Conservation (phyloP, 2,888 invertebrate genomes). For the Cephus spinipes region DNA sequence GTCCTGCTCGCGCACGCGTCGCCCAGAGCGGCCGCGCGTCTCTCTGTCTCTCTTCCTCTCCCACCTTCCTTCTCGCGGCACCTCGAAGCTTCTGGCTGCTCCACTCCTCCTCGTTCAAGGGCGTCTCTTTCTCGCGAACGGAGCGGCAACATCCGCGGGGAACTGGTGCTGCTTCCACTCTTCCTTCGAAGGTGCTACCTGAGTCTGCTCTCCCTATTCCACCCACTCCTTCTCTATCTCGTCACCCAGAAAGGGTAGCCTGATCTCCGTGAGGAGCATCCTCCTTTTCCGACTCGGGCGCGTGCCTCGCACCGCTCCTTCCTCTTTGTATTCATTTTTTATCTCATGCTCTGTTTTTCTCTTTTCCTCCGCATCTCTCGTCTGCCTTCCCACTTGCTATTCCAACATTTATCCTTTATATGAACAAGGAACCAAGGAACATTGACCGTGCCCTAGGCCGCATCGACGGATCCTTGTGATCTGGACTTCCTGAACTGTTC, state of each 20-base stretch:
- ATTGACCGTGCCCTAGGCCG: no score
- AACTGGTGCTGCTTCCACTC: neutral
- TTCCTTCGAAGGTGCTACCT: neutral
- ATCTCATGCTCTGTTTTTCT: conserved; percentile 10
- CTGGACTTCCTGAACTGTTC: no score
- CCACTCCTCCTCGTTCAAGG: conserved; percentile 59
- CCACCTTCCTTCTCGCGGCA: neutral
- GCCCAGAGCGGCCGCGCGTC: conserved; percentile 48
- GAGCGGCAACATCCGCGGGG: conserved; percentile 35
- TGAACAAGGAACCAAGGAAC: no score
- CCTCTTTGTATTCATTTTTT: conserved; percentile 13
- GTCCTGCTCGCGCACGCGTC: conserved; percentile 49
- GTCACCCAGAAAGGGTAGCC: conserved; percentile 20
- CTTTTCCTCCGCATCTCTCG: conserved; percentile 11
- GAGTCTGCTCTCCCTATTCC: conserved; percentile 8
- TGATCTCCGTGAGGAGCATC: conserved; percentile 10
- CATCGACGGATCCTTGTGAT: no score
- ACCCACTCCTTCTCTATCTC: conserved; percentile 15
- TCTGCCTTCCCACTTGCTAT: conserved; percentile 8
- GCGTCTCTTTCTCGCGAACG: conserved; percentile 47
- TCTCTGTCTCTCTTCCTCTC: neutral
- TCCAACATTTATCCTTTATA: conserved; percentile 2
- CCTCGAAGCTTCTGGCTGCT: conserved; percentile 40
- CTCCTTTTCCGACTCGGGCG: conserved; percentile 1
- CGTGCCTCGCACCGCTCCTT: neutral